These are phyloP conservation scores for Agrotis puta DNA, from an alignment of 2,888 invertebrate species.

Conservation along the genomic window DNA sequence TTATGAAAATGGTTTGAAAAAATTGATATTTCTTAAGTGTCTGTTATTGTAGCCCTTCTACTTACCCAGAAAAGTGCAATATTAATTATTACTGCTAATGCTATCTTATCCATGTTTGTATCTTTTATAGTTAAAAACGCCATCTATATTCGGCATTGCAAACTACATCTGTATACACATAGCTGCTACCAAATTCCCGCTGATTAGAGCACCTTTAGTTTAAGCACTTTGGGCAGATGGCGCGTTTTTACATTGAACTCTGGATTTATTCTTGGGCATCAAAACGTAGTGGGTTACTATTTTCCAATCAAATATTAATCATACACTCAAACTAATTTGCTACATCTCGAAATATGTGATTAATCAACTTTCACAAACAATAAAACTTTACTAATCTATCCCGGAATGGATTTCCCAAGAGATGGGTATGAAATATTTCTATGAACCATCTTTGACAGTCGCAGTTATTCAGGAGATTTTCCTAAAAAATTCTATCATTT, in stretches of 20 bases:
- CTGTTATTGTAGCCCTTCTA: background rate
- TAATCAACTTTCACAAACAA: constrained; percentile 39
- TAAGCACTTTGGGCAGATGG: constrained; percentile 33
- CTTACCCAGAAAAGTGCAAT: no score
- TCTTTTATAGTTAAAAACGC: constrained; percentile 26
- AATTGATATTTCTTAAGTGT: no score
- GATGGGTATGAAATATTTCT: background rate
- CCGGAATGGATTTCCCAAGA: background rate
- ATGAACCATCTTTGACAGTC: background rate
- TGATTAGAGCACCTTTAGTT: background rate
- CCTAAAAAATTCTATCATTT: no score
- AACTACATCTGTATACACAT: background rate
- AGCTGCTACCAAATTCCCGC: background rate
- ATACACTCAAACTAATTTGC: constrained; percentile 3
- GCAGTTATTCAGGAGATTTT: no score
- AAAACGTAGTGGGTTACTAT: constrained; percentile 1
- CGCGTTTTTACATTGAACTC: constrained; percentile 4
- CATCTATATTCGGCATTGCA: constrained; percentile 44
- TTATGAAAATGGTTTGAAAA: no score
- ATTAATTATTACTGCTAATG: no score
- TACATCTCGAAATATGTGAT: constrained; percentile 8
- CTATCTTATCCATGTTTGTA: background rate
- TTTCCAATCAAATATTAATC: constrained; percentile 23
- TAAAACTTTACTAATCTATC: constrained; percentile 20
- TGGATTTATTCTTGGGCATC: background rate